phyloP scores from a whole-genome alignment of 2,888 invertebrate species.

The Lissocephala sabroskyi region DNA sequence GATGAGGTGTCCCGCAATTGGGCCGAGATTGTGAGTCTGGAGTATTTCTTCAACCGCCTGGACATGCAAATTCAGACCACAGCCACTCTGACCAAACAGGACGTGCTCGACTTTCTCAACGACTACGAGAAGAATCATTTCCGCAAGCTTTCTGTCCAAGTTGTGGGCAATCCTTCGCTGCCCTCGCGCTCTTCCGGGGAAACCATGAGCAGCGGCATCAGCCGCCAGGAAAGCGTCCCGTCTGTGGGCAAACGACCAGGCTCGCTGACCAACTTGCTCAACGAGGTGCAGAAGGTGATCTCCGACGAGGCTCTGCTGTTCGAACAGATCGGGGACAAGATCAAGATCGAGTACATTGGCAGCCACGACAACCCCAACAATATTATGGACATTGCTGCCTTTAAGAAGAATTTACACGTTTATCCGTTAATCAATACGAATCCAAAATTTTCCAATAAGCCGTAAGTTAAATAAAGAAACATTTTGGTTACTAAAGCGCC shows the following conservation, averaged over 20 bases:
- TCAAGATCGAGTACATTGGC: constrained; percentile 26
- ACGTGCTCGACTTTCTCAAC: constrained; percentile 61
- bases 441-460: constrained; percentile 19
- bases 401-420: constrained; percentile 24
- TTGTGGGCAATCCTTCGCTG: constrained; percentile 45
- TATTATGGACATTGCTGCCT: constrained; percentile 29
- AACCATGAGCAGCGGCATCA: neutral
- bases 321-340: constrained; percentile 26
- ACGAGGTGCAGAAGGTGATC: constrained; percentile 32
- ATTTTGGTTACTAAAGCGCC: too few species aligned
- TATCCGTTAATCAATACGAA: constrained; percentile 30
- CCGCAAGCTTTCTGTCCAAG: constrained; percentile 70
- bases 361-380: constrained; percentile 15
- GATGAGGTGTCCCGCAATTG: constrained; percentile 87
- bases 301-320: constrained; percentile 32
- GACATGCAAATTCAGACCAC: constrained; percentile 77
- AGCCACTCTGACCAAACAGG: constrained; percentile 46
- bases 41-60: constrained; percentile 85
- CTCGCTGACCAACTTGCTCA: constrained; percentile 23
- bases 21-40: constrained; percentile 81
- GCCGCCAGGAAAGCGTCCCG: neutral
- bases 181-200: neutral
- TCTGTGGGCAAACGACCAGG: constrained; percentile 13
- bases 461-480: neutral
- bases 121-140: constrained; percentile 54